Evolutionary conservation across 2,888 invertebrate species (phyloP).

Genomic region (Globia sparganii): DNA sequence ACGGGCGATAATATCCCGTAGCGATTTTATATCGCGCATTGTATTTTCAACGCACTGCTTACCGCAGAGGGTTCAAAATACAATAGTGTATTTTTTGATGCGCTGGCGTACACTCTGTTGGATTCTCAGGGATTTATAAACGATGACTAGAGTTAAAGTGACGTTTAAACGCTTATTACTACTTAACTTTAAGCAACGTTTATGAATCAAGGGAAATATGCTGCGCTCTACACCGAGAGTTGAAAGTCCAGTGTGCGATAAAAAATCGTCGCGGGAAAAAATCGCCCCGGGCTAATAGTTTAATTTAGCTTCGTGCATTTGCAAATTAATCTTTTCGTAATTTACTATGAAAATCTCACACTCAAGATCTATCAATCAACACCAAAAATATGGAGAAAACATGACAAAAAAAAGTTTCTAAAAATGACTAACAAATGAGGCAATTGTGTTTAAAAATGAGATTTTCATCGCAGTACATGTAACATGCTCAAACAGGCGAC

Average conservation of each 20-base stretch:
- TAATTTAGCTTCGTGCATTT: constrained; percentile 5
- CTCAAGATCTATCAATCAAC: constrained; percentile 3
- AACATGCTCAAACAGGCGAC: constrained; percentile 31
- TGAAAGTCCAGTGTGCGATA: no score
- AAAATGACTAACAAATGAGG: constrained; percentile 31
- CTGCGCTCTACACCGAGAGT: no score
- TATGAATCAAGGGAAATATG: no score
- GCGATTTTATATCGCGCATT: not conserved
- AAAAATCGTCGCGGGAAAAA: no score
- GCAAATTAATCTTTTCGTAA: constrained; percentile 4
- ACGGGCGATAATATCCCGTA: not conserved
- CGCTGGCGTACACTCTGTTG: not conserved
- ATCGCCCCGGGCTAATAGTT: not conserved
- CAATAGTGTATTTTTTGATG: not conserved
- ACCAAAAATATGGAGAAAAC: not conserved
- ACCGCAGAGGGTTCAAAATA: not conserved
- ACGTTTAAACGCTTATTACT: no score
- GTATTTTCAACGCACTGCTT: not conserved
- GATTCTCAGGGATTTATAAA: not conserved
- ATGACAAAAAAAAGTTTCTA: not conserved
- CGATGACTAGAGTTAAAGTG: no score
- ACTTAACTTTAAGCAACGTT: no score
- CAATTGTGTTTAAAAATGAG: constrained; percentile 33
- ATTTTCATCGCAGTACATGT: constrained; percentile 27
- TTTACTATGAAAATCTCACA: constrained; percentile 27